Base-by-base conservation (phyloP, 2,888 invertebrate species). In the Amphipoea oculea region DNA sequence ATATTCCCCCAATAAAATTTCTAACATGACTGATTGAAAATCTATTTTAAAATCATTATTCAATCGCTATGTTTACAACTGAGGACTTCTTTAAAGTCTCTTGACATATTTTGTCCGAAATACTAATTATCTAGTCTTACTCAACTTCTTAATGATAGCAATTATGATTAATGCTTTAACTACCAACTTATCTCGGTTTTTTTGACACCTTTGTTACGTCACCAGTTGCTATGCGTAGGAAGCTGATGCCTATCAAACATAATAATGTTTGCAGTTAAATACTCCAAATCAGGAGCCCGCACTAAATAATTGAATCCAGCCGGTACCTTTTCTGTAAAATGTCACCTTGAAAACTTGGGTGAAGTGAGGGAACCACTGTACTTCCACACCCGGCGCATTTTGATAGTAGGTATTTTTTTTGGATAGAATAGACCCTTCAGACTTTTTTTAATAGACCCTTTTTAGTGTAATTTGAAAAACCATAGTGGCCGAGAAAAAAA, bases 141-240 rank as follows among this genome's bases (percentile, higher is more conserved):
- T 63, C 63, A 40, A 48, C 6, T 57, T 17, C 36, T 63, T 40
- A 40, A 63, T 63, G 20, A 79, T 71, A 63, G 36, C n/a, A 54
- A 79, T 65, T 57, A 72, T 70, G 20, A 36, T 72, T 45, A 23
- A 63, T 71, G n/a, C 81, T 71, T 45, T 63, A 71, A 62, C 17
- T 36, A 36, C 36, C 4, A n/a, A 9, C 20, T 71, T 81, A 23
- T 65, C 42, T 70, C 14, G 51, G 0, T 79, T 51, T 78, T 51
- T 70, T 62, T 11, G 23, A n/a, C 42, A 70, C 23, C 23, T 81
- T 63, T 57, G 4, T 57, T 57, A 57, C 57, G 57, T 57, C 57
- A 57, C 23, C 36, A 45, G 20, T 81, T 63, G 11, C 1, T 57
- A 29, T 42, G 29, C 51, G 17, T 36, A 6, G 4, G 20, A 29